Percentiles rank a stretch among this genome's conserved stretches.
phyloP scores from a whole-genome alignment of 2,888 invertebrate species.

The Ophioninae sp. region DNA sequence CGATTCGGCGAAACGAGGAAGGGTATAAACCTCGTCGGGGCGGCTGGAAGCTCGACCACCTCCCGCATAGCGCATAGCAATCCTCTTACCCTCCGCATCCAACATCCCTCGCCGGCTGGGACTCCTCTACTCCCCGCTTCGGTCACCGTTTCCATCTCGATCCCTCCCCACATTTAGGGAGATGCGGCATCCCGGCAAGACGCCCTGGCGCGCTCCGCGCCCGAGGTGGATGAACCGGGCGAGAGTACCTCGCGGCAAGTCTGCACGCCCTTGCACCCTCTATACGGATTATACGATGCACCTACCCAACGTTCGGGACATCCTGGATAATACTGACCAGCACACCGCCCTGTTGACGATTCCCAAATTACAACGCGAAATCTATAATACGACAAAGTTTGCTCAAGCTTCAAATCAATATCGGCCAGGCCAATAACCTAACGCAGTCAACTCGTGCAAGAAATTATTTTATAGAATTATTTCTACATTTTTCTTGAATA shows the following conservation, averaged over 20 bases:
- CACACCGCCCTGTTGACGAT: constrained; percentile 10
- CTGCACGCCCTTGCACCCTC: constrained; percentile 5
- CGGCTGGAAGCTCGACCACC: constrained; percentile 42
- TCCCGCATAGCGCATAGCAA: constrained; percentile 50
- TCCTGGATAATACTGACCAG: constrained; percentile 30
- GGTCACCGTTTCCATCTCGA: constrained; percentile 15
- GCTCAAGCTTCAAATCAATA: not conserved
- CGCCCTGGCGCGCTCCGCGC: constrained; percentile 59
- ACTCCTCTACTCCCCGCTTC: constrained; percentile 13
- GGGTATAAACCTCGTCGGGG: constrained; percentile 44
- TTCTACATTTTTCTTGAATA: too few species aligned
- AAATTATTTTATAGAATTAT: too few species aligned
- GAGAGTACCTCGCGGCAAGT: constrained; percentile 56
- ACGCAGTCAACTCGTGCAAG: not conserved
- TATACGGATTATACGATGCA: not conserved
- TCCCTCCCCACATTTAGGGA: constrained; percentile 42
- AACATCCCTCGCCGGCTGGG: constrained; percentile 6
- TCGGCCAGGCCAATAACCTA: not conserved
- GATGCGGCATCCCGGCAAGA: constrained; percentile 63
- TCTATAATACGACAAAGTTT: constrained; percentile 8
- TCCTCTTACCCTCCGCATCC: constrained; percentile 35
- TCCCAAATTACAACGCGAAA: not conserved
- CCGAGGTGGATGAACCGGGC: constrained; percentile 75
- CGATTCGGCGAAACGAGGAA: constrained; percentile 55
- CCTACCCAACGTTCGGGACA: not conserved